Percentiles rank a stretch among this genome's conserved stretches.
phyloP scores from a whole-genome alignment of 2,797 vertebrate genomes.

The Rhinoraja longicauda region DNA sequence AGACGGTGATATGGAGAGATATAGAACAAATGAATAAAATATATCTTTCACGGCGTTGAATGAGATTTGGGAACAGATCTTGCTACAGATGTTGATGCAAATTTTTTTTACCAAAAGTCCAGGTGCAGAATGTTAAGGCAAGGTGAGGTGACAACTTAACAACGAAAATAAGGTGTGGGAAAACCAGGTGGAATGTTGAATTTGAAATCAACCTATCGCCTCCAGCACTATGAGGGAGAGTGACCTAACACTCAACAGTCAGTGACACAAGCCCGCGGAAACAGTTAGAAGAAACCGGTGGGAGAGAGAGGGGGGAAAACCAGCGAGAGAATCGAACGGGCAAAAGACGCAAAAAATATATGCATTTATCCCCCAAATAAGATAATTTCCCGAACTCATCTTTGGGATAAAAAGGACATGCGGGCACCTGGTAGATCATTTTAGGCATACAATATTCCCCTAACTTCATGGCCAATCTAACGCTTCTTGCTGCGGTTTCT shows the following conservation, averaged over 20 bases:
- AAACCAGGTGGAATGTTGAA: slow-evolving; percentile 10
- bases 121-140: neutral
- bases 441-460: neutral
- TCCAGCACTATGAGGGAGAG: neutral
- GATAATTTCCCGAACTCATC: neutral
- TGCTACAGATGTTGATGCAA: neutral
- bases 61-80: neutral
- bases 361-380: neutral
- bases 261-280: neutral
- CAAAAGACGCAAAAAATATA: neutral
- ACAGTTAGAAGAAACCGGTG: neutral
- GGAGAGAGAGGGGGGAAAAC: neutral
- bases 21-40: too few species aligned
- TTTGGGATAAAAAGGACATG: neutral
- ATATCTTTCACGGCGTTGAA: neutral
- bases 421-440: neutral
- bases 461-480: neutral
- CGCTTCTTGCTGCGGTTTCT: too few species aligned
- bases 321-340: neutral
- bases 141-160: neutral
- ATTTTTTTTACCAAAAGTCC: neutral
- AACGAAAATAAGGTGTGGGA: neutral
- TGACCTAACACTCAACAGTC: neutral
- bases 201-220: slow-evolving; percentile 2
- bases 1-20: too few species aligned